Evolutionary conservation across 1,140 invertebrate genomes (phyloP).

Genomic region (Leptinotarsa texana): DNA sequence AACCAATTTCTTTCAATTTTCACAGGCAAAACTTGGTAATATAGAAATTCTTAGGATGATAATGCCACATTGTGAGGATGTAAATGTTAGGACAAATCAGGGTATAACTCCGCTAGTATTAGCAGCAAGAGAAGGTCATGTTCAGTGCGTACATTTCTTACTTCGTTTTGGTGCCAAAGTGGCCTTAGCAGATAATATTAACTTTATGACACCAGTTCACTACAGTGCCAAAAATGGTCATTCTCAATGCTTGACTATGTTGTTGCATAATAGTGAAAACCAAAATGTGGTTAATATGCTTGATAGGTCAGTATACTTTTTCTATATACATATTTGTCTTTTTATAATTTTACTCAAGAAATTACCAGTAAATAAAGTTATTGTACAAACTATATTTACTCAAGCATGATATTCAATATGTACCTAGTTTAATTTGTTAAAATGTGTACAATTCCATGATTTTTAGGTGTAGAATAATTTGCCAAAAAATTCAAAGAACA

Average conservation of each 20-base stretch:
- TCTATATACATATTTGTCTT: background rate
- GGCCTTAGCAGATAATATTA: slow-evolving; percentile 54
- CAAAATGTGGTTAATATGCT: slow-evolving; percentile 58
- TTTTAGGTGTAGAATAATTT: too few relatives aligned
- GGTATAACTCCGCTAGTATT: slow-evolving; percentile 64
- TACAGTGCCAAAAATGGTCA: slow-evolving; percentile 67
- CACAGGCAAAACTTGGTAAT: slow-evolving; percentile 44
- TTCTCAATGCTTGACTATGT: slow-evolving; percentile 58
- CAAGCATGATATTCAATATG: background rate
- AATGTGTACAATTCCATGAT: too few relatives aligned
- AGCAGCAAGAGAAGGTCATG: slow-evolving; percentile 62
- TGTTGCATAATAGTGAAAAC: slow-evolving; percentile 62
- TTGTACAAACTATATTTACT: too few relatives aligned
- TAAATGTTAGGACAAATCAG: slow-evolving; percentile 41
- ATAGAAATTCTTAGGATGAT: slow-evolving; percentile 39
- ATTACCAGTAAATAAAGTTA: background rate
- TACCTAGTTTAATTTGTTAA: too few relatives aligned
- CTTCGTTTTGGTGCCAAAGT: slow-evolving; percentile 60
- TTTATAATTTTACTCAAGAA: background rate
- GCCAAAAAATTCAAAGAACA: too few relatives aligned
- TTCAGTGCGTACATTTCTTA: slow-evolving; percentile 60
- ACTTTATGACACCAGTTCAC: slow-evolving; percentile 64
- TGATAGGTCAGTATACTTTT: slow-evolving; percentile 48
- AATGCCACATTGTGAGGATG: slow-evolving; percentile 39
- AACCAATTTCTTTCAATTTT: background rate